phyloP scores from a whole-genome alignment of 2,113 vertebrate species.

The Ictidomys tridecemlineatus region DNA sequence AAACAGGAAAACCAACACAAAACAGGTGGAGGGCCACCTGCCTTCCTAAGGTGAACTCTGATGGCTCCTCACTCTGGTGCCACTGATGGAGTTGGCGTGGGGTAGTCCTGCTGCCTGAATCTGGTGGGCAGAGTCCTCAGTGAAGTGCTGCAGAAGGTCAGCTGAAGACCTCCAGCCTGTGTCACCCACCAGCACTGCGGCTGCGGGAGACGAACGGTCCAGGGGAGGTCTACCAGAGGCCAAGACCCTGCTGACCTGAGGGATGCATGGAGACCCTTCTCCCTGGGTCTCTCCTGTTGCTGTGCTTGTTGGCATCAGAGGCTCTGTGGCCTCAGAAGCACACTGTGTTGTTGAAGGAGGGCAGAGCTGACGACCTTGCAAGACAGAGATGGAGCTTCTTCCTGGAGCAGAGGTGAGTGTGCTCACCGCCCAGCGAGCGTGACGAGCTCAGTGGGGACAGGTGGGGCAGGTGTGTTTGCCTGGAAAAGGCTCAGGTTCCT shows the following conservation, averaged over 20 bases:
- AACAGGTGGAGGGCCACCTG: not conserved
- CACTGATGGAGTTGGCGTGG: not conserved
- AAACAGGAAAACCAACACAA: not conserved
- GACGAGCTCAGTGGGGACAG: not conserved
- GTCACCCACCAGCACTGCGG: too few relatives aligned
- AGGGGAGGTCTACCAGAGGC: not conserved
- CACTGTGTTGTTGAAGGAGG: not conserved
- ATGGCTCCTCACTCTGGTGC: not conserved
- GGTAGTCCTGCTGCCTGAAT: not conserved
- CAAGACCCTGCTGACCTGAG: not conserved
- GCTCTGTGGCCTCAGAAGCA: not conserved
- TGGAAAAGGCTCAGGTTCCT: not conserved
- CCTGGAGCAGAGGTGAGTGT: too few relatives aligned
- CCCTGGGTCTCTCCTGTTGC: not conserved
- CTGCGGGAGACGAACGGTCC: not conserved
- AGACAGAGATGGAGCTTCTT: not conserved
- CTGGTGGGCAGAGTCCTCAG: not conserved
- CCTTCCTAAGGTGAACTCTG: not conserved
- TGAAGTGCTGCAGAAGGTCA: not conserved
- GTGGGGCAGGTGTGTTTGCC: not conserved
- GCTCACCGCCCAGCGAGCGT: not conserved
- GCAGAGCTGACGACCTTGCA: too few relatives aligned
- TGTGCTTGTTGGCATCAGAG: not conserved
- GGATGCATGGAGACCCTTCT: not conserved
- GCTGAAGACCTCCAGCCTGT: not conserved